Conservation (phyloP, 2,888 invertebrate species). For the Zaprionus bogoriensis region DNA sequence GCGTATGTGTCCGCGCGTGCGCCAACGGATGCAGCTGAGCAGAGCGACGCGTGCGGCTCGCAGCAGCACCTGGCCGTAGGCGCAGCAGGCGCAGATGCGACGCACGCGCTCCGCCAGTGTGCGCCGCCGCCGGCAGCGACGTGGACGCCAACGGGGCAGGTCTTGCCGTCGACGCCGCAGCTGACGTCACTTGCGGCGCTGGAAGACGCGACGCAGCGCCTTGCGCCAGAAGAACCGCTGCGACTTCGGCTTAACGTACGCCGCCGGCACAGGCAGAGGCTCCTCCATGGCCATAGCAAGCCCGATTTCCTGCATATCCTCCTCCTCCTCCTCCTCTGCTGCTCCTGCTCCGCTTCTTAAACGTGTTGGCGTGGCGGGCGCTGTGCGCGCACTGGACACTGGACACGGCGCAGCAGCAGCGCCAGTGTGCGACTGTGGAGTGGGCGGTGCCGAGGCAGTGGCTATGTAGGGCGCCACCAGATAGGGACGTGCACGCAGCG, state of each 20-base stretch:
- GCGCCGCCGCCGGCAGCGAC: slow-evolving; percentile 60
- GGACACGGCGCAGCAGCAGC: neutral
- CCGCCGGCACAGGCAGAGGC: neutral
- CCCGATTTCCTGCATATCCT: slow-evolving; percentile 24
- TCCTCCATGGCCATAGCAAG: slow-evolving; percentile 40
- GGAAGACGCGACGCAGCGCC: slow-evolving; percentile 79
- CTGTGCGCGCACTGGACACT: slow-evolving; percentile 49
- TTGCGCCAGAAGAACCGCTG: slow-evolving; percentile 80
- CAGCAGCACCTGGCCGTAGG: slow-evolving; percentile 63
- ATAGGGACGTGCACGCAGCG: slow-evolving; percentile 54
- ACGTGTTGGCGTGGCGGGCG: slow-evolving; percentile 60
- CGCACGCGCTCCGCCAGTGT: slow-evolving; percentile 62
- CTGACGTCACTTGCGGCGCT: slow-evolving; percentile 72
- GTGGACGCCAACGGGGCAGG: slow-evolving; percentile 61
- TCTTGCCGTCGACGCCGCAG: slow-evolving; percentile 67
- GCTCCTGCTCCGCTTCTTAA: neutral
- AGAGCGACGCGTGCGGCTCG: slow-evolving; percentile 64
- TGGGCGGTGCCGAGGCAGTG: slow-evolving; percentile 62
- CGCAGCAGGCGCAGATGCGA: slow-evolving; percentile 67
- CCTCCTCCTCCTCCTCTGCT: neutral
- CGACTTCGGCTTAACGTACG: slow-evolving; percentile 52
- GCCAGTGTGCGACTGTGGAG: slow-evolving; percentile 51
- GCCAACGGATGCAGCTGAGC: slow-evolving; percentile 73
- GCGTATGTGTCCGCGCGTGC: slow-evolving; percentile 71
- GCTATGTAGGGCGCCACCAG: slow-evolving; percentile 44